A percentile compares a stretch with the other conserved stretches of the same genome.
Conservation (phyloP, 2,888 invertebrate genomes). For the Sphinx pinastri region DNA sequence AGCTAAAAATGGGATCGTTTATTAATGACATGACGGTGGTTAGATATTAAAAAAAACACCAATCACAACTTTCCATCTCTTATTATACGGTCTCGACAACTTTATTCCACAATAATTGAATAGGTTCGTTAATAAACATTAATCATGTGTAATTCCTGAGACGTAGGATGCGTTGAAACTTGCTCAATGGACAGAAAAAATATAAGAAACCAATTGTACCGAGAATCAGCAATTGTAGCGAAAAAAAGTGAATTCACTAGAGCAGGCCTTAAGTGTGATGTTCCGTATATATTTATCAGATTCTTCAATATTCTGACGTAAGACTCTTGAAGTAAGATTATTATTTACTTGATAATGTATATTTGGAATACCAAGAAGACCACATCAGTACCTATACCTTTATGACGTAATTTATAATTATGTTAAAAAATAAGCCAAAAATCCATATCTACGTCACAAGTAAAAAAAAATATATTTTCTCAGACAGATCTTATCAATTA, state of each 20-base stretch:
- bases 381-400: no score
- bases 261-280: neutral
- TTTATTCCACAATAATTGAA: neutral
- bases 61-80: neutral
- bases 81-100: no score
- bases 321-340: neutral
- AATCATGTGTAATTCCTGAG: slow-evolving; percentile 25
- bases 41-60: neutral
- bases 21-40: no score
- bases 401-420: no score
- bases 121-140: slow-evolving; percentile 9
- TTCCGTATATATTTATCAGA: slow-evolving; percentile 10
- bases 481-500: no score
- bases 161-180: slow-evolving; percentile 26
- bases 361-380: slow-evolving; percentile 2
- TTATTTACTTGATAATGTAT: neutral
- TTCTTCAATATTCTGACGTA: neutral
- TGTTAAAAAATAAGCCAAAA: no score
- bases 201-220: slow-evolving; percentile 16
- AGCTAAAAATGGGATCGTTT: no score
- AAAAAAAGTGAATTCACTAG: neutral
- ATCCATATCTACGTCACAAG: no score
- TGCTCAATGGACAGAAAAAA: slow-evolving; percentile 24
- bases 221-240: slow-evolving; percentile 14
- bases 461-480: no score